Evolutionary conservation across 2,888 invertebrate genomes (phyloP), one percentile per base, ranked within the genome.

Genomic region (Apodemia hepburni): DNA sequence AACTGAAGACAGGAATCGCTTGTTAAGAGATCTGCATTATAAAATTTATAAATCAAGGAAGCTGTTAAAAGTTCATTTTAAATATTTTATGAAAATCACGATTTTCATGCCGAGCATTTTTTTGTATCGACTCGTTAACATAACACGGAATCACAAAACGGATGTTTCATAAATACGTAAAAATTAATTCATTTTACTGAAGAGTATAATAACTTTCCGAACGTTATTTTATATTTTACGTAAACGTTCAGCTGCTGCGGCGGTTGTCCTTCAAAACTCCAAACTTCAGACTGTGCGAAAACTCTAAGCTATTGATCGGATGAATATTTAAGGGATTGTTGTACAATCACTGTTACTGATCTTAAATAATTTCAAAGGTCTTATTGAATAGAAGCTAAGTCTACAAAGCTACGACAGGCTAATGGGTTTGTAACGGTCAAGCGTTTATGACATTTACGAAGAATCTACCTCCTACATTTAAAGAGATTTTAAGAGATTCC

Each of bases 201-300:
- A 38, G 38, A 38, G 38, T 38, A 38, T 38, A 38, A 42, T 42
- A 42, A 42, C 35, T 58, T 33, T 15, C 33, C 33, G 15, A 58
- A 58, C 58, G 61, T 60, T 61, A 69, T 68, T 64, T 70, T 74
- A 82, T 84, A 81, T 81, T 81, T 80, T 78, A 81, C 78, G 77
- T 73, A 78, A 82, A 84, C 83, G 79, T 70, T 77, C 79, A 81
- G 80, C 78, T 82, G 82, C 80, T 80, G 71, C 80, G 74, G 66
- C 67, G 61, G 66, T 54, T 75, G 71, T 71, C 68, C 58, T 54
- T 45, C 45, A 54, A 54, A 63, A 66, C 22, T 33, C 51, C 45
- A 35, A 42, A 58, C 45, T 42, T 47, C 18, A 64, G 58, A 35
- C 63, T 61, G 22, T 65, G 65, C 62, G 69, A 45, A 72, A 75